Percentiles rank a stretch among this genome's conserved stretches.
phyloP scores from a whole-genome alignment of 1,140 invertebrate species.

The Anastrepha ludens region DNA sequence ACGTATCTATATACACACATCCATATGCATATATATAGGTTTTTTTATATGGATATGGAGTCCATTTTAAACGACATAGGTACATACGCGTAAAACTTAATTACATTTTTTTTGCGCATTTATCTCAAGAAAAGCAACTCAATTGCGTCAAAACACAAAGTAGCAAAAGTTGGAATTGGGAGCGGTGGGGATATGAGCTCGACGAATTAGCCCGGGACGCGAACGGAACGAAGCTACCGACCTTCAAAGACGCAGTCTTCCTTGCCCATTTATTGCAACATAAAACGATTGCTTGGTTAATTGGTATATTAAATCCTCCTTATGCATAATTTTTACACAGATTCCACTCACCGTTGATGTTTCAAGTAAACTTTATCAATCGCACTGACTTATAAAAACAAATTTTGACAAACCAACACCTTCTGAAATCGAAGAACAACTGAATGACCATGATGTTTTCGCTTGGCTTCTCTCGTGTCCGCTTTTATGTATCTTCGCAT shows the following conservation, averaged over 20 bases:
- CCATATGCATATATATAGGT: neutral
- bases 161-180: neutral
- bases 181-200: neutral
- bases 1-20: neutral
- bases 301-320: neutral
- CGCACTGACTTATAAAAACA: neutral
- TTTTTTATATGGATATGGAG: neutral
- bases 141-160: slow-evolving; percentile 33
- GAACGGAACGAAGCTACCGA: neutral
- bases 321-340: neutral
- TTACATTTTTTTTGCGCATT: slow-evolving; percentile 41
- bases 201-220: neutral
- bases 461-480: slow-evolving; percentile 3
- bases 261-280: neutral
- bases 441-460: slow-evolving; percentile 36
- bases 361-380: neutral
- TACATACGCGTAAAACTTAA: neutral
- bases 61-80: neutral
- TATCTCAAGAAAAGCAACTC: slow-evolving; percentile 6
- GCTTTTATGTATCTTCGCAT: slow-evolving; percentile 44
- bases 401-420: neutral
- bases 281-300: no score
- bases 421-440: slow-evolving; percentile 42
- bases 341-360: slow-evolving; percentile 11
- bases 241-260: neutral